Percentiles rank a stretch among this genome's conserved stretches.
Evolutionary conservation across 53 echinoderm and acorn worm species (phyloP).

Genomic region (Antedon mediterranea): DNA sequence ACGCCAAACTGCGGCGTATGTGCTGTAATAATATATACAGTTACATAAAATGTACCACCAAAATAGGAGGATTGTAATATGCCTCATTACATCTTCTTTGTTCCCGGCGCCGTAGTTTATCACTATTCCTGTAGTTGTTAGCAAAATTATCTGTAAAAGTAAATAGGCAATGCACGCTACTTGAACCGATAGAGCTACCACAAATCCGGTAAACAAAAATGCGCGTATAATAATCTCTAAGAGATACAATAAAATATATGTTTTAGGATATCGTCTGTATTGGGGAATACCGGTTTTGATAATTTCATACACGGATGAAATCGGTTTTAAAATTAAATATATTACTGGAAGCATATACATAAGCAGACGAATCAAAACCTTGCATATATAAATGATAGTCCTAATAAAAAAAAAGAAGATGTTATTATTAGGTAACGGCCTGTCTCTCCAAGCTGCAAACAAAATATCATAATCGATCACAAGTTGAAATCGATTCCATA

Average conservation of each 20-base stretch:
- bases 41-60: neutral
- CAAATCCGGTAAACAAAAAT: neutral
- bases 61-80: neutral
- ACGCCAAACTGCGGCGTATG: neutral
- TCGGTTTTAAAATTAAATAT: neutral
- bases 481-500: neutral
- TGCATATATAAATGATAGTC: neutral
- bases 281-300: too few relatives aligned
- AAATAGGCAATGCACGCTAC: neutral
- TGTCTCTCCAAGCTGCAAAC: neutral
- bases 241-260: neutral
- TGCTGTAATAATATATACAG: neutral
- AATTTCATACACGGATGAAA: neutral
- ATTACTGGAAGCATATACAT: neutral
- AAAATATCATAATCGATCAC: neutral
- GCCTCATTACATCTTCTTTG: neutral
- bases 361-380: neutral
- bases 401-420: neutral
- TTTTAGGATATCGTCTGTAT: neutral
- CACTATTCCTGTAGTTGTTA: neutral
- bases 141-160: neutral
- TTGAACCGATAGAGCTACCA: neutral
- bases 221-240: neutral
- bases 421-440: neutral
- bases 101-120: neutral